These are phyloP conservation scores for Hyposoter dolosus DNA, from an alignment of 2,888 invertebrate species.

Conservation along the genomic window DNA sequence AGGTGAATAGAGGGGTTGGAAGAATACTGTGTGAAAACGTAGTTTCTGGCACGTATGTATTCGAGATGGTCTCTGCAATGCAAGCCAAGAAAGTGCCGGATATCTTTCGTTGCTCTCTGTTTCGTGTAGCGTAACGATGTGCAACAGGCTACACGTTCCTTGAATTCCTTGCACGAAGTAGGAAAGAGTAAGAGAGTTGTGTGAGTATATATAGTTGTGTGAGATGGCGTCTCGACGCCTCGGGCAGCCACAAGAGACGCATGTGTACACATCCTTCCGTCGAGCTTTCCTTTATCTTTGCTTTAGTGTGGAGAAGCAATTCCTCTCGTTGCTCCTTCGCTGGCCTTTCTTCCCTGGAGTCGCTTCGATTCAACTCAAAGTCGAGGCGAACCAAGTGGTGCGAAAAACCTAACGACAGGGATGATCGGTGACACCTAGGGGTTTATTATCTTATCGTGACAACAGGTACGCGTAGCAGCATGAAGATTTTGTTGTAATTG, in stretches of 20 bases:
- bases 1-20: constrained; percentile 21
- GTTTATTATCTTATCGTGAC: background rate
- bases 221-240: constrained; percentile 29
- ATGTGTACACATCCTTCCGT: constrained; percentile 24
- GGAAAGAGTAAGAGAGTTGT: constrained; percentile 6
- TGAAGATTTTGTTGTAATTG: background rate
- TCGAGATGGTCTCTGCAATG: constrained; percentile 22
- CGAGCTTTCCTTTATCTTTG: constrained; percentile 29
- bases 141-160: constrained; percentile 70
- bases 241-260: constrained; percentile 43
- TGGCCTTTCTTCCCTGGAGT: background rate
- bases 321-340: constrained; percentile 39
- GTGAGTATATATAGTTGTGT: background rate
- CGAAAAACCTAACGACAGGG: constrained; percentile 6
- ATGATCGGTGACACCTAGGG: background rate
- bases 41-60: constrained; percentile 24
- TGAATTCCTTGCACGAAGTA: constrained; percentile 49
- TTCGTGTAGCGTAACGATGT: constrained; percentile 55
- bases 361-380: background rate
- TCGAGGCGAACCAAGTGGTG: constrained; percentile 1
- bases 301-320: constrained; percentile 21
- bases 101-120: constrained; percentile 60
- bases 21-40: constrained; percentile 8
- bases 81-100: constrained; percentile 58
- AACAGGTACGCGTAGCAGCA: background rate